phyloP scores from a whole-genome alignment of 2,797 vertebrate genomes.

The Chloroceryle amazona region DNA sequence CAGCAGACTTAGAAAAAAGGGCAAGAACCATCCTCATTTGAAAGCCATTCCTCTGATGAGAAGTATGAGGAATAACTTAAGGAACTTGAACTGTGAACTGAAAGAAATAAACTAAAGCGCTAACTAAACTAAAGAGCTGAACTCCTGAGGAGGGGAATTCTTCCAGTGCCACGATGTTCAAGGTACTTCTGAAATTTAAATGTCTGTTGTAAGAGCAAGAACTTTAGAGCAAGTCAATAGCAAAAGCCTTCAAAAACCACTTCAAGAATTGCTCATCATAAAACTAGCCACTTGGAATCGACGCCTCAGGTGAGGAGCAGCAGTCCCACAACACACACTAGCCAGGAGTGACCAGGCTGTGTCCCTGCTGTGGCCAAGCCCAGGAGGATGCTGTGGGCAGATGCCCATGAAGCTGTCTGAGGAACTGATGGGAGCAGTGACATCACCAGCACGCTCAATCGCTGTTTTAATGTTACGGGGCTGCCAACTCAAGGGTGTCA shows the following conservation, averaged over 20 bases:
- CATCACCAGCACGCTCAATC: background rate
- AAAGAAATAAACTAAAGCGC: too few relatives aligned
- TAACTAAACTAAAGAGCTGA: too few relatives aligned
- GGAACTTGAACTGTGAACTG: background rate
- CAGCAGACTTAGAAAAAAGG: background rate
- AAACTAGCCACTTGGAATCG: background rate
- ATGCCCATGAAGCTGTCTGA: background rate
- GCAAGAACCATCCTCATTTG: background rate
- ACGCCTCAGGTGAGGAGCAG: rapidly evolving
- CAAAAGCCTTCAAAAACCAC: background rate
- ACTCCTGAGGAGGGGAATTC: background rate
- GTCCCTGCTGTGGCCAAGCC: too few relatives aligned
- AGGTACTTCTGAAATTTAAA: background rate
- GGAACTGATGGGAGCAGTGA: background rate
- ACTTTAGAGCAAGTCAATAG: background rate
- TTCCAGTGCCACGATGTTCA: background rate
- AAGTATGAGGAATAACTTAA: background rate
- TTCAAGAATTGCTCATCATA: rapidly evolving
- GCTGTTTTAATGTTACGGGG: rapidly evolving
- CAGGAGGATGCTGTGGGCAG: rapidly evolving
- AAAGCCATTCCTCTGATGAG: background rate
- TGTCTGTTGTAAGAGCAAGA: background rate
- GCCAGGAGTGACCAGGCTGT: background rate
- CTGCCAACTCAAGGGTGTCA: background rate
- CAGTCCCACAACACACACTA: rapidly evolving